Percentiles rank a stretch among this genome's conserved stretches.
phyloP scores from a whole-genome alignment of 2,888 invertebrate genomes.

The Euphydryas editha region DNA sequence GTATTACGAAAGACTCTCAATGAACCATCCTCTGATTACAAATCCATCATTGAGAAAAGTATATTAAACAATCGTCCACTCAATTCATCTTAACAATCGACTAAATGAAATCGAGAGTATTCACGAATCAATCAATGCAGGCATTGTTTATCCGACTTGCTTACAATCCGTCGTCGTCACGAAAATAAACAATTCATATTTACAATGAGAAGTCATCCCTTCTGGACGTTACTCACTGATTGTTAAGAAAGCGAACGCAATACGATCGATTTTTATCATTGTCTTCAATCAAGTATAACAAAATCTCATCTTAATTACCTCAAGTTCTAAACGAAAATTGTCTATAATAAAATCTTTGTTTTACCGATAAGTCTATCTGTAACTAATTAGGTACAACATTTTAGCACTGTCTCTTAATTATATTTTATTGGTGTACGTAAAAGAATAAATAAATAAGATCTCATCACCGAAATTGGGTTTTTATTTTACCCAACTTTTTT shows the following conservation, averaged over 20 bases:
- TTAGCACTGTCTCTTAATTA: too few relatives aligned
- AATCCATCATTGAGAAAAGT: slow-evolving; percentile 22
- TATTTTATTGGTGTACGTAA: too few relatives aligned
- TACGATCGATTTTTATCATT: background rate
- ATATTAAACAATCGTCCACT: slow-evolving; percentile 35
- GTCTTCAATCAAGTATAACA: too few relatives aligned
- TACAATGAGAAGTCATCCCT: slow-evolving; percentile 27
- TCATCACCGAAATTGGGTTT: too few relatives aligned
- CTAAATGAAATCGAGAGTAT: slow-evolving; percentile 51
- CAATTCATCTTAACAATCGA: slow-evolving; percentile 31
- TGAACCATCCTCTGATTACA: background rate
- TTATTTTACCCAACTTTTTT: background rate
- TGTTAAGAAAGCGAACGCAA: slow-evolving; percentile 17
- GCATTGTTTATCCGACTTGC: slow-evolving; percentile 60
- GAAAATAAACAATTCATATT: slow-evolving; percentile 55
- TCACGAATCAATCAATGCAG: slow-evolving; percentile 54
- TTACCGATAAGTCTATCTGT: too few relatives aligned
- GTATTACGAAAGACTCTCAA: background rate
- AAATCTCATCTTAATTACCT: too few relatives aligned
- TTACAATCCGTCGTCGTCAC: slow-evolving; percentile 50
- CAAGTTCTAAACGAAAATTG: too few relatives aligned
- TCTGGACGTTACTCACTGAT: background rate
- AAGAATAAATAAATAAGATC: too few relatives aligned
- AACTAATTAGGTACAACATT: too few relatives aligned
- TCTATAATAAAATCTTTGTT: too few relatives aligned